Evolutionary conservation across 2,113 vertebrate species (phyloP), one percentile per base, ranked within the genome.

Genomic region (Phoenicopterus ruber): DNA sequence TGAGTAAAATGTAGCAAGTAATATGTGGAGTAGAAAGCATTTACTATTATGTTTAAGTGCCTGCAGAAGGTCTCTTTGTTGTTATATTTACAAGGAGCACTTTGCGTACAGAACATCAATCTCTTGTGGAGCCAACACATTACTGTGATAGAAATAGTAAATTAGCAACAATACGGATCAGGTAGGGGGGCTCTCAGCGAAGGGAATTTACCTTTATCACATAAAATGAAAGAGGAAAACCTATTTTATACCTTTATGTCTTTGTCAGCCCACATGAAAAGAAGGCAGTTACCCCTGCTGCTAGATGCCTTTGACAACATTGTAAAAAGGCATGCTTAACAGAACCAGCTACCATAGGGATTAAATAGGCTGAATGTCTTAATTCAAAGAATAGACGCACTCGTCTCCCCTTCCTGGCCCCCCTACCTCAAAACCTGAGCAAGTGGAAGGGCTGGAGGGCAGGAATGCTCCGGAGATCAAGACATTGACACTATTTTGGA

Each of bases 51-150:
- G 15, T 79, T 58, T 73, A 90, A 96, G 58, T 50, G 59, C 63
- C 77, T 72, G 79, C 76, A 90, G 50, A 93, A 82, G 59, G 58
- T 81, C 58, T 86, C 82, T 95, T 76, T 83, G 91, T 76, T 94
- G 84, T 87, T 89, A 55, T 90, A 90, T 90, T 95, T 96, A 95
- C 47, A 77, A 69, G 72, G 79, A 92, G 55, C 63, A 81, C 79
- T 97, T 93, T 88, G 66, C 7, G 19, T 90, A 62, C 26, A 90
- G 90, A 82, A 55, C 92, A 86, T 94, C 63, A 63, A 46, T 92
- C 78, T 93, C 90, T 91, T 26, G 1, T 7, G 3, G 94, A 94
- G 94, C 74, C 71, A 80, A 73, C 88, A 47, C 29, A 62, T 88
- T 86, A 55, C 63, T 88, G 88, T 50, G 93, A 59, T 70, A 66